A percentile compares a stretch with the other conserved stretches of the same genome.
Evolutionary conservation across 2,797 vertebrate genomes (phyloP).

Genomic region (Aselliscus stoliczkanus): DNA sequence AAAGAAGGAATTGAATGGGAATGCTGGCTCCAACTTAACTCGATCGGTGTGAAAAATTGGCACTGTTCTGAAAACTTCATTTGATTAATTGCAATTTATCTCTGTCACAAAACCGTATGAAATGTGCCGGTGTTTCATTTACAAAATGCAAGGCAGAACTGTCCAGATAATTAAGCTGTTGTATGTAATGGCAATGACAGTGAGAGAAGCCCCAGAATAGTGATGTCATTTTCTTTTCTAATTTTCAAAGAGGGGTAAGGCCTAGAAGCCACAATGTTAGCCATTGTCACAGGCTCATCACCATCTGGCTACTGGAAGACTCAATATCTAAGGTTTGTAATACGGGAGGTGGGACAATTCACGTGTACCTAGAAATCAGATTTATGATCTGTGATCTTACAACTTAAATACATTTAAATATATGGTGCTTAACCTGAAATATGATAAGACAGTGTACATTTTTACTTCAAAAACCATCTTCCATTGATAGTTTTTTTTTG

Average conservation of each 20-base stretch:
- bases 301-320: not conserved
- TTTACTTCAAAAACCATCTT: not conserved
- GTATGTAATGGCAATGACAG: not conserved
- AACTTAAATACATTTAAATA: not conserved
- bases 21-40: not conserved
- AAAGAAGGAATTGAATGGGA: not conserved
- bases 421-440: not conserved
- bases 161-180: not conserved
- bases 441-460: not conserved
- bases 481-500: not conserved
- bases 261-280: not conserved
- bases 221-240: not conserved
- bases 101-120: not conserved
- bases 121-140: not conserved
- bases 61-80: not conserved
- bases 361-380: not conserved
- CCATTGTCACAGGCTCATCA: not conserved
- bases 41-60: not conserved
- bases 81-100: not conserved
- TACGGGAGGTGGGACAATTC: not conserved
- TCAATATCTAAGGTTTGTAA: not conserved
- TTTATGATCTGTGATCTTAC: not conserved
- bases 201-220: not conserved
- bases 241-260: not conserved
- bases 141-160: not conserved